Percentiles rank a stretch among this genome's conserved stretches.
Conservation (phyloP, 2,888 invertebrate genomes). For the Nomada goodeniana region DNA sequence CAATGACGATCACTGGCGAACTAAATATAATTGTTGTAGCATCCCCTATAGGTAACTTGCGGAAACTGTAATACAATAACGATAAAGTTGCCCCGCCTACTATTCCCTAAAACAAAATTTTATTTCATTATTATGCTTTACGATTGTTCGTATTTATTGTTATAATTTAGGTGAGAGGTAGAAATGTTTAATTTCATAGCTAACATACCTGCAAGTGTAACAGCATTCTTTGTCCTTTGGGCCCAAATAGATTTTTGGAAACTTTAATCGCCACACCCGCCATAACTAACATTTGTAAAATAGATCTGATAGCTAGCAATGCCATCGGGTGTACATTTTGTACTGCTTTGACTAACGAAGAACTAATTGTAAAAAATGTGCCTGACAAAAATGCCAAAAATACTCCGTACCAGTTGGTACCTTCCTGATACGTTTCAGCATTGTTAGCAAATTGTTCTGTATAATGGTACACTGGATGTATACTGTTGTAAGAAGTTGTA, state of each 20-base stretch:
- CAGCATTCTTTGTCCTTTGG: constrained; percentile 81
- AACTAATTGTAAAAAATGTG: constrained; percentile 85
- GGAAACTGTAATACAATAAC: constrained; percentile 84
- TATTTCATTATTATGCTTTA: not conserved
- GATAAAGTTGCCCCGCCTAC: constrained; percentile 84
- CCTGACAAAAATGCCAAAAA: constrained; percentile 84
- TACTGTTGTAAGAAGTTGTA: constrained; percentile 80
- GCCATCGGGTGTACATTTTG: constrained; percentile 84
- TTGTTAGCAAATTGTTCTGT: constrained; percentile 81
- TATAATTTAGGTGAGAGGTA: not conserved
- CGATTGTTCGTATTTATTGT: not conserved
- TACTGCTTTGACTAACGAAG: constrained; percentile 84
- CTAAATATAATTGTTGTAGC: constrained; percentile 85
- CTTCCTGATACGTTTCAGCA: constrained; percentile 76
- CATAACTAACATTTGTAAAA: constrained; percentile 83
- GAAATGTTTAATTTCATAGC: not conserved
- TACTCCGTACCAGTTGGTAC: constrained; percentile 83
- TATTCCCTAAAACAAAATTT: constrained; percentile 79
- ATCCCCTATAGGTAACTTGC: constrained; percentile 85
- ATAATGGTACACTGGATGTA: constrained; percentile 79
- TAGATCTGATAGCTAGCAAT: constrained; percentile 82
- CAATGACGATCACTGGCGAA: constrained; percentile 85
- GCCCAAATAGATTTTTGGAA: constrained; percentile 81
- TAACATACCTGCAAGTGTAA: constrained; percentile 81
- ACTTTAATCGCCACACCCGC: constrained; percentile 77